Base-by-base conservation (phyloP, 1,140 invertebrate species). In the Tetramorium alpestre region DNA sequence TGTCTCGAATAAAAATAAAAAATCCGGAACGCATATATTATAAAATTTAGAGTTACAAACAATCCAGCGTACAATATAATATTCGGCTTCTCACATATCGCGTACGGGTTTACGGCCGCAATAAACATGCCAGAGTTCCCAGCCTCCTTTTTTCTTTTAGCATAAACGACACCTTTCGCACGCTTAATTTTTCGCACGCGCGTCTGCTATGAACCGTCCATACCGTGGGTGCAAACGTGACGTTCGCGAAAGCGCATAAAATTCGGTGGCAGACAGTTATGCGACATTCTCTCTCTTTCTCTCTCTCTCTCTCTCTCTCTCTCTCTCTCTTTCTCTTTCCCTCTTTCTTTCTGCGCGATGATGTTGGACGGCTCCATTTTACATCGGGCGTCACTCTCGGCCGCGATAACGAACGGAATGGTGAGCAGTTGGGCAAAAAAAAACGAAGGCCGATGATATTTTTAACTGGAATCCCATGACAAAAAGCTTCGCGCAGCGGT, bases 201-300 rank as follows among this genome's bases (percentile, higher is more conserved):
- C 28, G 67, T 28, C 51, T n/a, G 49, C 65, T 49, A 44, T 38
- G 49, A 28, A 72, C 25, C 25, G 51, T 73, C 54, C 60, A 41
- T n/a, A 62, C 22, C 44, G 62, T 44, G 62, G 62, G 47, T 16
- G 62, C 77, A 67, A 33, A 54, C 47, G 33, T 41, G 77, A 80
- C 28, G 76, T 54, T 65, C 80, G 41, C 69, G 54, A 75, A 84
- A 75, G n/a, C 80, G 51, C 69, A 84, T 84, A 84, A 84, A 84
- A 84, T 84, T 62, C 69, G 54, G 54, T 49, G 70, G 69, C 69
- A 5, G 69, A 84, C 80, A 84, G 69, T 84, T 84, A 75, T 69
- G 54, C 65, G 65, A 7, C 28, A 44, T 38, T 56, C 49, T 18
- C 33, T 51, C 3, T 60, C 22, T 28, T 18, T 44, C n/a, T 25